Evolutionary conservation across 2,888 invertebrate species (phyloP), one percentile per base, ranked within the genome.

Genomic region (Incurvaria masculella): DNA sequence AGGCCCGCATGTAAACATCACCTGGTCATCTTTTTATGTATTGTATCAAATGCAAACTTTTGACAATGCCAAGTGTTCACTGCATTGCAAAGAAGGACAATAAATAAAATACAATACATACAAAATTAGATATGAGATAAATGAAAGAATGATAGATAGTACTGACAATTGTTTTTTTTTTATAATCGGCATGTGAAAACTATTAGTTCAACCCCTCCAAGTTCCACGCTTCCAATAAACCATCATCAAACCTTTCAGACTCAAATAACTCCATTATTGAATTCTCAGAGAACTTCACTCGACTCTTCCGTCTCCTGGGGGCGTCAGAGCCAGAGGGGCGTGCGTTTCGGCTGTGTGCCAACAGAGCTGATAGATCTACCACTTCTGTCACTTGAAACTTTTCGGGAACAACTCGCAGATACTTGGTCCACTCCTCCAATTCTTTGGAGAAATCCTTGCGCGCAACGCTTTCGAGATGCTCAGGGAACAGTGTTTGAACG

Each of bases 1-100:
- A 74, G 68, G 72, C 69, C 64, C 65, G 66, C 68, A 69, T 68
- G 65, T 61, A 56, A 59, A 57, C 55, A 60, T 14, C 51, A 42
- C 44, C n/a, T 51, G 59, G 57, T 69, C 69, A 69, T 60, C 66
- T 64, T 66, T 56, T 45, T 44, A 51, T 18, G 10, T 6, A 45
- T 26, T 18, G 26, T 46, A 42, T 42, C 41, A 46, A 33, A 46
- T 48, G 51, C 16, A 54, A 17, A 26, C 17, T 38, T 18, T 38
- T n/a, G 18, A 21, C 21, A 41, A 20, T 16, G 20, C 21, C 17
- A 46, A 55, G 44, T 46, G 50, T 46, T 51, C 43, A 10, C 44
- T 47, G 20, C 43, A 16, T n/a, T 41, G 18, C 20, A 19, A 27
- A 27, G 27, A 40, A 16, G 33, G 14, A 47, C 26, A 10, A 2